Percentiles rank a stretch among this genome's conserved stretches.
phyloP scores from a whole-genome alignment of 37 sponge, comb jelly and placozoan genomes.

The Chondrosia reniformis region DNA sequence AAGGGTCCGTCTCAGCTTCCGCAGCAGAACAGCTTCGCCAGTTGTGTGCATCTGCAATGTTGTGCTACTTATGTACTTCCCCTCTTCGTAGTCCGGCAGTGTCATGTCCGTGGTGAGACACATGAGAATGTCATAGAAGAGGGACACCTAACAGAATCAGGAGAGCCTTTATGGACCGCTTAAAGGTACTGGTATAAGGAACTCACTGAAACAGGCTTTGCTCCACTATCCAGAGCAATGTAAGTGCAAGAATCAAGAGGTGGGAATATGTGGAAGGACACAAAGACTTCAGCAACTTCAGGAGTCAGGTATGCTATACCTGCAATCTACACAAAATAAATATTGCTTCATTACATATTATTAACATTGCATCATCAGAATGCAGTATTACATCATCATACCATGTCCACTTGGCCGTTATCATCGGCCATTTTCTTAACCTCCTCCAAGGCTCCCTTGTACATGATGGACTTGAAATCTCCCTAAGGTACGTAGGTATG shows the following conservation, averaged over 20 bases:
- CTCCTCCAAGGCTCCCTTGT: slow-evolving; percentile 34
- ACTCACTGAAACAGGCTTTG: slow-evolving; percentile 71
- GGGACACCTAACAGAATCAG: slow-evolving; percentile 83
- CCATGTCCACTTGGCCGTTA: neutral
- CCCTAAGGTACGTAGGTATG: too few relatives aligned
- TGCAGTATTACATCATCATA: neutral
- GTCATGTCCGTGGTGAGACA: slow-evolving; percentile 66
- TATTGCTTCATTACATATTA: neutral
- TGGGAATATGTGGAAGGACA: slow-evolving; percentile 51
- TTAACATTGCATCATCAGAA: too few relatives aligned
- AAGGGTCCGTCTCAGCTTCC: slow-evolving; percentile 39
- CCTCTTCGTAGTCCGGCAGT: slow-evolving; percentile 45
- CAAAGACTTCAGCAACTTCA: slow-evolving; percentile 30
- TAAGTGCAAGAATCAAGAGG: slow-evolving; percentile 88
- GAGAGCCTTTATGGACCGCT: too few relatives aligned
- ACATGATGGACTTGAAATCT: slow-evolving; percentile 49
- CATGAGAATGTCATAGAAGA: slow-evolving; percentile 85
- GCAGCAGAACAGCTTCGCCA: neutral
- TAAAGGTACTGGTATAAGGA: too few relatives aligned
- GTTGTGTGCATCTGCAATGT: neutral
- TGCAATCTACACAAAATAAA: slow-evolving; percentile 30
- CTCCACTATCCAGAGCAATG: slow-evolving; percentile 81
- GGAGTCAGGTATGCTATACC: slow-evolving; percentile 72
- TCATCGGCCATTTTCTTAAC: slow-evolving; percentile 13
- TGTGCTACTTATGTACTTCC: slow-evolving; percentile 15